These are phyloP conservation scores for Pseudomyrmex pallidus DNA, from an alignment of 1,140 invertebrate species.

Conservation along the genomic window DNA sequence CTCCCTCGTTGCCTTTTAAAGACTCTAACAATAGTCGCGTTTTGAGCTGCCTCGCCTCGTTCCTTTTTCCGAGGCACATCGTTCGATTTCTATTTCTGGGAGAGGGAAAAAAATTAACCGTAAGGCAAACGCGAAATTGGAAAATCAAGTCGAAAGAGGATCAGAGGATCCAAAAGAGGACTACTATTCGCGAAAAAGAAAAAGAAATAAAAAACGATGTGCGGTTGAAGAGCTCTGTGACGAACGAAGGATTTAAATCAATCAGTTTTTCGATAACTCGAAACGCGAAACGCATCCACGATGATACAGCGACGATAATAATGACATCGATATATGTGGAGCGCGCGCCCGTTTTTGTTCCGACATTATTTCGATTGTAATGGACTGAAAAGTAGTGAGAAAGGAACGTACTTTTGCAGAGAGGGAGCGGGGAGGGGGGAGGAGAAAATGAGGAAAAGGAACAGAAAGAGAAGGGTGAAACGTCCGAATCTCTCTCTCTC, in stretches of 20 bases:
- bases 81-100: constrained; percentile 12
- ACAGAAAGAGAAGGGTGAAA: too few species aligned
- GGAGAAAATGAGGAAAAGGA: neutral
- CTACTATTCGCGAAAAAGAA: neutral
- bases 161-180: neutral
- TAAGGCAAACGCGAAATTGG: constrained; percentile 17
- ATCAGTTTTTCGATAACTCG: constrained; percentile 48
- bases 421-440: neutral
- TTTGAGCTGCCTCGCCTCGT: neutral
- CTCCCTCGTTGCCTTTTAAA: constrained; percentile 44
- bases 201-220: neutral
- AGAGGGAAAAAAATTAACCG: constrained; percentile 16
- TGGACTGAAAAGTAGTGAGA: constrained; percentile 54
- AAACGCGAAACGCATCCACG: constrained; percentile 7
- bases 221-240: neutral
- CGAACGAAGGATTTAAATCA: constrained; percentile 54
- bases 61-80: neutral
- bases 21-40: constrained; percentile 46
- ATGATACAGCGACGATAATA: constrained; percentile 14
- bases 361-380: constrained; percentile 57
- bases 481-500: constrained; percentile 2
- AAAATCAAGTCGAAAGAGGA: constrained; percentile 18
- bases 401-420: neutral
- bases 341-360: constrained; percentile 17
- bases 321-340: constrained; percentile 23